These are phyloP conservation scores for Catalaphyllia jardinei DNA, from an alignment of 64 coral and sea anemone genomes.

Conservation along the genomic window DNA sequence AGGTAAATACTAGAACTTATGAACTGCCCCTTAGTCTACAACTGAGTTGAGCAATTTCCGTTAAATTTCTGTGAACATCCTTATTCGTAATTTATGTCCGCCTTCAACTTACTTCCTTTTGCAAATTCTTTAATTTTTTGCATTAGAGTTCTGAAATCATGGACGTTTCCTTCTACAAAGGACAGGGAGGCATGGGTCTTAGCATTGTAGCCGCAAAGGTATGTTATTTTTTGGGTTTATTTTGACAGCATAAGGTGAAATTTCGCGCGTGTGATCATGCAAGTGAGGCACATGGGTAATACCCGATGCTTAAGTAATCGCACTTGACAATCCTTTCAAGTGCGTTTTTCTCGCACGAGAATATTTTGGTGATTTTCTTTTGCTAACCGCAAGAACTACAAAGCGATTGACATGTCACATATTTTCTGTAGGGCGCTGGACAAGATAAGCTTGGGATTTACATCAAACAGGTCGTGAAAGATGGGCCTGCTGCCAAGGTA, in stretches of 20 bases:
- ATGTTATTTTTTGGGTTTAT: not conserved
- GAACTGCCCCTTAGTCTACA: not conserved
- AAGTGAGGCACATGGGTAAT: too few relatives aligned
- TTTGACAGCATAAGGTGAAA: not conserved
- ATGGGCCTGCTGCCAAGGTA: constrained; percentile 90
- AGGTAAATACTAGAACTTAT: not conserved
- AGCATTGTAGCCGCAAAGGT: constrained; percentile 99
- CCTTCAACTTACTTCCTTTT: not conserved
- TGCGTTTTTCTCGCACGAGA: too few relatives aligned
- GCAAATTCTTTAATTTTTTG: not conserved
- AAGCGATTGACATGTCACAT: not conserved
- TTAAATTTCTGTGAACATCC: not conserved
- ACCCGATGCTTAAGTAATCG: too few relatives aligned
- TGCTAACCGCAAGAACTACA: not conserved
- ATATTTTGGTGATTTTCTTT: too few relatives aligned
- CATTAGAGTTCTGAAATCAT: constrained; percentile 58
- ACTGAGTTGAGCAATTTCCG: not conserved
- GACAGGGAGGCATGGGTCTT: constrained; percentile 95
- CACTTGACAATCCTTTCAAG: too few relatives aligned
- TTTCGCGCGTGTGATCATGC: too few relatives aligned
- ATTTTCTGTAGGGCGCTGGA: constrained; percentile 55
- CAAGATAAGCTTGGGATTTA: constrained; percentile 94
- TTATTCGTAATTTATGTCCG: not conserved
- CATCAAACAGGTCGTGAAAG: constrained; percentile 94
- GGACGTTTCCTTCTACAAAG: constrained; percentile 94